Conservation (phyloP, 2,888 invertebrate genomes). For the Rhyacophila evoluta region DNA sequence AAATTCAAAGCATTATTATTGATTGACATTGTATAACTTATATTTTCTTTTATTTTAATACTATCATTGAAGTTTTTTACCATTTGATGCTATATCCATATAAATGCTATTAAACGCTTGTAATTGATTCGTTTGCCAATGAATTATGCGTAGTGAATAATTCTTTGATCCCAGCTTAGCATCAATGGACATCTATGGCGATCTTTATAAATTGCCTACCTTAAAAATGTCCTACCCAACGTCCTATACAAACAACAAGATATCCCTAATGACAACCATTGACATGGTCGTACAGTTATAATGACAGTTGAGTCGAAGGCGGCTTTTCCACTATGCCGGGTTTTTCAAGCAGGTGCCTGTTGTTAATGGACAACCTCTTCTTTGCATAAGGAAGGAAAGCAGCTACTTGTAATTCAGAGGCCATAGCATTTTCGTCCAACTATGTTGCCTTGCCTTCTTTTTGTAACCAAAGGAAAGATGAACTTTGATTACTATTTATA, state of each 20-base stretch:
- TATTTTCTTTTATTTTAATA: too few relatives aligned
- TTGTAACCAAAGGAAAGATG: not conserved
- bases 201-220: too few relatives aligned
- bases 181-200: too few relatives aligned
- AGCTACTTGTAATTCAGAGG: not conserved
- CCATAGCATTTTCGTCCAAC: not conserved
- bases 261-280: not conserved
- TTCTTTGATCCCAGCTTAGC: too few relatives aligned
- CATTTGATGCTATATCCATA: too few relatives aligned
- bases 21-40: too few relatives aligned
- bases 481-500: not conserved
- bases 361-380: not conserved
- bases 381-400: not conserved
- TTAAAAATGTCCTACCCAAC: not conserved
- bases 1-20: too few relatives aligned
- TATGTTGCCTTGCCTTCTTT: not conserved
- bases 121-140: not conserved
- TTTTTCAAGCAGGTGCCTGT: not conserved
- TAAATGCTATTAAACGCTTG: not conserved
- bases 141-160: not conserved
- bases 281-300: not conserved
- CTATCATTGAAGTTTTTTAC: too few relatives aligned
- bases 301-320: not conserved
- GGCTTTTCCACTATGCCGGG: not conserved
- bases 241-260: not conserved